Conservation (phyloP, 1,140 invertebrate species). For the Chelonus insularis region DNA sequence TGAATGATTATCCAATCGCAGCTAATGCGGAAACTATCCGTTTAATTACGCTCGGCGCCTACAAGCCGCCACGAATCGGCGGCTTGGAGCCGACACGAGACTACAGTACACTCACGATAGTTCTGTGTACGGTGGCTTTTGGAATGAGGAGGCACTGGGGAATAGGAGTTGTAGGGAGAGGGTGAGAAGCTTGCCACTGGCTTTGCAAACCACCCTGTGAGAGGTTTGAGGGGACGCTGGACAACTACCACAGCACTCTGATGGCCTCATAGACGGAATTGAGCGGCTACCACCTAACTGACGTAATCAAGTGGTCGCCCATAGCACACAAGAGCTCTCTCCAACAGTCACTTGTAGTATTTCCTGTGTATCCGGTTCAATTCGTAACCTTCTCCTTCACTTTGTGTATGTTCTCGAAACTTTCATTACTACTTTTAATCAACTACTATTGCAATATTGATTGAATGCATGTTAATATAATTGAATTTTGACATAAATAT, state of each 20-base stretch:
- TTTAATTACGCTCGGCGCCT: slow-evolving; percentile 59
- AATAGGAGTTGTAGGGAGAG: neutral
- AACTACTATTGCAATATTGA: too few species aligned
- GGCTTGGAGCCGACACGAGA: slow-evolving; percentile 39
- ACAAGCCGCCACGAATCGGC: slow-evolving; percentile 42
- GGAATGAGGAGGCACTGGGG: slow-evolving; percentile 28
- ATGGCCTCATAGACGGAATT: slow-evolving; percentile 45
- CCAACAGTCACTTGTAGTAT: slow-evolving; percentile 22
- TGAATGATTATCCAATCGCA: slow-evolving; percentile 58
- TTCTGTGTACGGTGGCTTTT: slow-evolving; percentile 29
- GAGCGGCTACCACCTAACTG: slow-evolving; percentile 52
- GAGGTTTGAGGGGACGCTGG: slow-evolving; percentile 29
- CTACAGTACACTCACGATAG: too few species aligned
- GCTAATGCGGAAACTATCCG: slow-evolving; percentile 59
- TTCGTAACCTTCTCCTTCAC: neutral
- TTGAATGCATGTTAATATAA: too few species aligned
- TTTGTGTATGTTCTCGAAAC: neutral
- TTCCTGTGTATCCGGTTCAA: slow-evolving; percentile 13
- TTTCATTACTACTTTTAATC: neutral
- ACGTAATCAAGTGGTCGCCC: slow-evolving; percentile 50
- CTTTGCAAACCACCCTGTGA: slow-evolving; percentile 18
- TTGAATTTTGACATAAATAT: too few species aligned
- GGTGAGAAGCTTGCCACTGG: slow-evolving; percentile 19
- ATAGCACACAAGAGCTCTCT: slow-evolving; percentile 6
- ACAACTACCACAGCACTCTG: slow-evolving; percentile 12